These are phyloP conservation scores for Apeltes quadracus DNA, from an alignment of 2,113 vertebrate species.

Conservation along the genomic window DNA sequence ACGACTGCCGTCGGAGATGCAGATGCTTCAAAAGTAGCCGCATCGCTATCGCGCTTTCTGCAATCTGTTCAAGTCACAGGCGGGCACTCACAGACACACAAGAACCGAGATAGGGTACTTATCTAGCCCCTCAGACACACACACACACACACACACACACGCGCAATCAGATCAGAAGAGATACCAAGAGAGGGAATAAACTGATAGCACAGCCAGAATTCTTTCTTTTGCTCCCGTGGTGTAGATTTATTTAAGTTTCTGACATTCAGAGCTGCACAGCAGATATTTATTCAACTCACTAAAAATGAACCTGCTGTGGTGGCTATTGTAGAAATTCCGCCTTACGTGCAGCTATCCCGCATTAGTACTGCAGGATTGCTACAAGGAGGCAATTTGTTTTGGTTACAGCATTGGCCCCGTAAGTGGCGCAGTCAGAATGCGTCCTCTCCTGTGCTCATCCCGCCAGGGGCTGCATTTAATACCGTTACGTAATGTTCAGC, in stretches of 20 bases:
- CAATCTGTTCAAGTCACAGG: constrained; percentile 28
- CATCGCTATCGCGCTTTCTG: constrained; percentile 38
- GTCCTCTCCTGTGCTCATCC: constrained; percentile 62
- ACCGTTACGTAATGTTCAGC: constrained; percentile 53
- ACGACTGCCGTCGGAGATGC: constrained; percentile 41
- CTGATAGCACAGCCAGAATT: constrained; percentile 51
- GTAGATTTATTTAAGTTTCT: constrained; percentile 60
- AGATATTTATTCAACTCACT: constrained; percentile 68
- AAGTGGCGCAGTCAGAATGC: constrained; percentile 54
- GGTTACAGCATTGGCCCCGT: constrained; percentile 47
- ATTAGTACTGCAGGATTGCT: constrained; percentile 65
- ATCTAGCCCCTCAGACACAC: not conserved
- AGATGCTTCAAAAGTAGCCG: constrained; percentile 53
- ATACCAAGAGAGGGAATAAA: constrained; percentile 29
- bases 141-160: not conserved
- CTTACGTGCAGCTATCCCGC: constrained; percentile 46
- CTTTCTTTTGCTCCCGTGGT: constrained; percentile 25
- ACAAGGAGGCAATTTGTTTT: constrained; percentile 72
- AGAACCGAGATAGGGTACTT: not conserved
- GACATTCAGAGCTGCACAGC: constrained; percentile 66
- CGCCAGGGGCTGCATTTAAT: constrained; percentile 53
- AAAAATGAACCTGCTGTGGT: constrained; percentile 61
- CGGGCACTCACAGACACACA: not conserved
- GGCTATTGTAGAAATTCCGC: constrained; percentile 55
- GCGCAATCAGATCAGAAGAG: constrained; percentile 24